phyloP scores from a whole-genome alignment of 53 echinoderm and acorn worm species.

The Apostichopus leukothele region DNA sequence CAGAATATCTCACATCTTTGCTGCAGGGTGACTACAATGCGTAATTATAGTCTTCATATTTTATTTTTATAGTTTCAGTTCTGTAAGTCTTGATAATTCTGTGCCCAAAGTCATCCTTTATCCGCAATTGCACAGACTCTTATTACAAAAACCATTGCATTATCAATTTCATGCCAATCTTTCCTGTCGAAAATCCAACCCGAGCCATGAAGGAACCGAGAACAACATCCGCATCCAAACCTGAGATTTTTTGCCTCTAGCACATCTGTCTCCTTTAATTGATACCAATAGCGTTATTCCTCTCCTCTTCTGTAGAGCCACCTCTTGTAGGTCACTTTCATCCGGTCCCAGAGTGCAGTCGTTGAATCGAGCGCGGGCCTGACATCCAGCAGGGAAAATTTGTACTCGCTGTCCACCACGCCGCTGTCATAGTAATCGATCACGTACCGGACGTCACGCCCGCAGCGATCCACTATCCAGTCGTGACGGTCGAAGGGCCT shows the following conservation, averaged over 20 bases:
- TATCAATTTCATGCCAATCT: no score
- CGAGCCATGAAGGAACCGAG: background rate
- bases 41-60: no score
- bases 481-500: slow-evolving; percentile 94
- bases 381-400: slow-evolving; percentile 90
- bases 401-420: slow-evolving; percentile 75
- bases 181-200: no score
- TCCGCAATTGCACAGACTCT: background rate
- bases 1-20: no score
- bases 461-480: slow-evolving; percentile 91
- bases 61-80: no score
- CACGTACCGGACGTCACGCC: slow-evolving; percentile 89
- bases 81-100: no score
- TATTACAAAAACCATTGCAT: background rate
- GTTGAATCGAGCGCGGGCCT: slow-evolving; percentile 92
- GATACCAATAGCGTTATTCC: slow-evolving; percentile 8
- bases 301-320: slow-evolving; percentile 65
- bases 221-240: background rate
- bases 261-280: background rate
- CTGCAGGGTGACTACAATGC: no score
- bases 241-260: background rate
- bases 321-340: slow-evolving; percentile 94
- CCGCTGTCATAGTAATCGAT: slow-evolving; percentile 98
- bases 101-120: background rate
- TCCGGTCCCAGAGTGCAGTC: slow-evolving; percentile 88